Percentiles rank a stretch among this genome's conserved stretches.
Evolutionary conservation across 2,888 invertebrate species (phyloP).

Genomic region (Lepidochitona cinerea): DNA sequence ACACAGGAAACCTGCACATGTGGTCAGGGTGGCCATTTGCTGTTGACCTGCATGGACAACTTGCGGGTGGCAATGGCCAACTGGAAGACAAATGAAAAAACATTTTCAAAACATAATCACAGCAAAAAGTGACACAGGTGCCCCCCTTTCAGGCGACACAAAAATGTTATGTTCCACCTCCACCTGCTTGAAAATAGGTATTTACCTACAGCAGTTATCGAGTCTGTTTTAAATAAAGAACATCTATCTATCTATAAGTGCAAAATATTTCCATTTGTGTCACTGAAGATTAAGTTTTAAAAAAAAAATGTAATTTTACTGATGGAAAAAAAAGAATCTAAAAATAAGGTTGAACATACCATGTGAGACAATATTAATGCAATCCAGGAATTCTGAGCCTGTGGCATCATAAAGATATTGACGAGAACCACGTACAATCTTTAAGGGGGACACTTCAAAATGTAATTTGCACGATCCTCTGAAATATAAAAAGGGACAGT

Average conservation of each 20-base stretch:
- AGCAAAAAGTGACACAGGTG: too few species aligned
- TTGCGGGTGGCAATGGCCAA: conserved; percentile 65
- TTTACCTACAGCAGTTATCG: too few species aligned
- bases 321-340: background rate
- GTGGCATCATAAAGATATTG: conserved; percentile 97
- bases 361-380: conserved; percentile 98
- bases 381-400: conserved; percentile 91
- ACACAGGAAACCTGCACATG: conserved; percentile 56
- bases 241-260: too few species aligned
- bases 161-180: too few species aligned
- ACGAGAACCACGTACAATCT: conserved; percentile 89
- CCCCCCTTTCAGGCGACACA: too few species aligned
- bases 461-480: conserved; percentile 96
- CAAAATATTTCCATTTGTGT: too few species aligned
- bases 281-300: too few species aligned
- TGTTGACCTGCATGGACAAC: conserved; percentile 60
- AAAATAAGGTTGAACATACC: conserved; percentile 77
- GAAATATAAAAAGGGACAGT: conserved; percentile 62
- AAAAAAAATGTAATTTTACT: too few species aligned
- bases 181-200: too few species aligned
- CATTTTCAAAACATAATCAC: too few species aligned
- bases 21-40: conserved; percentile 58
- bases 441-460: conserved; percentile 91
- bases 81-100: conserved; percentile 40
- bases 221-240: too few species aligned